Conservation (phyloP, 2,113 vertebrate genomes). For the Osmerus mordax region DNA sequence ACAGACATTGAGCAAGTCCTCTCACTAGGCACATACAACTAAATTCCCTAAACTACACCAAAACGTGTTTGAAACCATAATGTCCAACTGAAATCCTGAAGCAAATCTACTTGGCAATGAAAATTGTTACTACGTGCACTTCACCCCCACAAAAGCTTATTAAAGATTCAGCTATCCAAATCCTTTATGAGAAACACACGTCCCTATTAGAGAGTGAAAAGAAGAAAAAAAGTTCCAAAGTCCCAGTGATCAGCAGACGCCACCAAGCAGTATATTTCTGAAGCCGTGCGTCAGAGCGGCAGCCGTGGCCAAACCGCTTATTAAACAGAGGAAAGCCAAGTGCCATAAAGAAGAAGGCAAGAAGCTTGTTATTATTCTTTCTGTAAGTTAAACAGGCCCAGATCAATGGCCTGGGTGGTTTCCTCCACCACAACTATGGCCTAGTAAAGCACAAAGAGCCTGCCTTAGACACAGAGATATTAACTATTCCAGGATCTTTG, state of each 20-base stretch:
- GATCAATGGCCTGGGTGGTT: slow-evolving; percentile 71
- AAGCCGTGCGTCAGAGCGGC: slow-evolving; percentile 63
- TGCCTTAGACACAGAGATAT: slow-evolving; percentile 63
- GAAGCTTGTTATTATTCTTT: slow-evolving; percentile 78
- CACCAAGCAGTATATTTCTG: slow-evolving; percentile 65
- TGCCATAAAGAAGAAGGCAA: slow-evolving; percentile 72
- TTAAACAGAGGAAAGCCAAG: slow-evolving; percentile 69
- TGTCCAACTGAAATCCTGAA: not conserved
- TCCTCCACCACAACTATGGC: slow-evolving; percentile 69
- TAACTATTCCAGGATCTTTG: slow-evolving; percentile 66
- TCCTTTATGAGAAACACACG: slow-evolving; percentile 70
- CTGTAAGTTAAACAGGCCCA: slow-evolving; percentile 71
- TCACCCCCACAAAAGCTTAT: slow-evolving; percentile 48
- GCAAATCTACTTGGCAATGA: slow-evolving; percentile 37
- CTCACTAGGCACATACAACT: too few relatives aligned
- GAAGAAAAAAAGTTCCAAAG: slow-evolving; percentile 42
- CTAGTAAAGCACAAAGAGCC: slow-evolving; percentile 58
- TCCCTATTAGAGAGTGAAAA: slow-evolving; percentile 40
- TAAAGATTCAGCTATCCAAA: slow-evolving; percentile 40
- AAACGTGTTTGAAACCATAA: too few relatives aligned
- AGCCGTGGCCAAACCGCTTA: slow-evolving; percentile 69
- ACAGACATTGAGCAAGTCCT: too few relatives aligned
- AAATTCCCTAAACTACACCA: too few relatives aligned
- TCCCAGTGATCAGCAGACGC: slow-evolving; percentile 68
- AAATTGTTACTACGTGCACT: slow-evolving; percentile 36